Evolutionary conservation across 2,888 invertebrate genomes (phyloP).

Genomic region (Beris chalybata): DNA sequence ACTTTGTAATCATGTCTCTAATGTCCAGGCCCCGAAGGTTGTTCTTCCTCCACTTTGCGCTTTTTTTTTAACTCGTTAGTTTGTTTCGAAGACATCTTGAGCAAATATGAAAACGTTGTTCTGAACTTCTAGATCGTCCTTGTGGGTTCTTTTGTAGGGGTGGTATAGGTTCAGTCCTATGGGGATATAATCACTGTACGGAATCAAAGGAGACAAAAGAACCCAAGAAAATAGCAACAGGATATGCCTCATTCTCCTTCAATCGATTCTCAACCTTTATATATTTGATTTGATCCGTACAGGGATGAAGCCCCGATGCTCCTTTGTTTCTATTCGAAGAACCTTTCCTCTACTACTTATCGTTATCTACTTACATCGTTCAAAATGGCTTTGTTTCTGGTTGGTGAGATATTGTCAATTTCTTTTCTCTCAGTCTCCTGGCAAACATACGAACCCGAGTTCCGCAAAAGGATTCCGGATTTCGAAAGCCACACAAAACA

Average conservation of each 20-base stretch:
- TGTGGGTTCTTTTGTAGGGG: slow-evolving; percentile 10
- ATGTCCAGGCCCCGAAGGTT: too few species aligned
- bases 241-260: slow-evolving; percentile 7
- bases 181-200: background rate
- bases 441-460: too few species aligned
- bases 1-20: too few species aligned
- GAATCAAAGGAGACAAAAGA: slow-evolving; percentile 1
- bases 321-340: too few species aligned
- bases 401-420: slow-evolving; percentile 22
- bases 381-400: slow-evolving; percentile 21
- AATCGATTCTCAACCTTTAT: too few species aligned
- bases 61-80: slow-evolving; percentile 7
- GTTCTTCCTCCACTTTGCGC: too few species aligned
- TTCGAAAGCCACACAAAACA: too few species aligned
- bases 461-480: too few species aligned
- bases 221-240: slow-evolving; percentile 18
- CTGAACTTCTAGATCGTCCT: slow-evolving; percentile 2
- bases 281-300: too few species aligned
- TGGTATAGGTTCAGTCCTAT: background rate
- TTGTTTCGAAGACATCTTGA: slow-evolving; percentile 13
- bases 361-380: background rate
- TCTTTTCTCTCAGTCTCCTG: slow-evolving; percentile 39
- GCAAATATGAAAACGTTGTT: slow-evolving; percentile 13
- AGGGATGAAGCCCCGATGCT: too few species aligned
- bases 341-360: too few species aligned